Evolutionary conservation across 2,113 vertebrate species (phyloP).

Genomic region (Corythaeola cristata): DNA sequence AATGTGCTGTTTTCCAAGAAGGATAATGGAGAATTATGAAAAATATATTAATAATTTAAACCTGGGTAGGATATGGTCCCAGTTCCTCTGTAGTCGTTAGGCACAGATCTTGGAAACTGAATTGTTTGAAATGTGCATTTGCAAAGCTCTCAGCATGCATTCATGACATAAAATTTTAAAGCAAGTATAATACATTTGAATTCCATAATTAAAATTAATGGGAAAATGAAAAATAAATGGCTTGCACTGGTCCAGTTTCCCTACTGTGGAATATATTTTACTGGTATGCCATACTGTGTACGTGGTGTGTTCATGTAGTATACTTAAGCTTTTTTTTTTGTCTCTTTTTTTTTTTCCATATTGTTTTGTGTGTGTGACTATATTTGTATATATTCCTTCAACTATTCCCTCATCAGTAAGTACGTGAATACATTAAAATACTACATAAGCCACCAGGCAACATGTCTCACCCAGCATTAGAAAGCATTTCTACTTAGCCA

Average conservation of each 20-base stretch:
- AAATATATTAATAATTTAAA: constrained; percentile 67
- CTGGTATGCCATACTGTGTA: background rate
- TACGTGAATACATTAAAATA: background rate
- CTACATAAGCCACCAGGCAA: background rate
- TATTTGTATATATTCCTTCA: background rate
- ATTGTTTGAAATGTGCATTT: constrained; percentile 73
- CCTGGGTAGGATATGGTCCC: constrained; percentile 13
- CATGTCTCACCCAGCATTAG: background rate
- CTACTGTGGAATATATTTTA: constrained; percentile 9
- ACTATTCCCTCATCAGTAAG: background rate
- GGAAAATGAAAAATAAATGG: constrained; percentile 73
- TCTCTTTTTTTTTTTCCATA: background rate
- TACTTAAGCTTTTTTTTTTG: background rate
- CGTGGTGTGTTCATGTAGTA: background rate
- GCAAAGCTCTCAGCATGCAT: constrained; percentile 64
- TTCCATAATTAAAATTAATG: constrained; percentile 80
- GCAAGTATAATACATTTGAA: constrained; percentile 70
- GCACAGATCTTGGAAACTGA: constrained; percentile 66
- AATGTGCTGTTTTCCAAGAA: constrained; percentile 41
- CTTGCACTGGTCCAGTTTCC: constrained; percentile 45
- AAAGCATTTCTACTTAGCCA: background rate
- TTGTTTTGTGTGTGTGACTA: background rate
- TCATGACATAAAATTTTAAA: constrained; percentile 74
- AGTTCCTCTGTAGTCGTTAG: constrained; percentile 63
- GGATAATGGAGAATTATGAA: constrained; percentile 24